Base-by-base conservation (phyloP, 1,140 invertebrate species). In the Marisa cornuarietis region DNA sequence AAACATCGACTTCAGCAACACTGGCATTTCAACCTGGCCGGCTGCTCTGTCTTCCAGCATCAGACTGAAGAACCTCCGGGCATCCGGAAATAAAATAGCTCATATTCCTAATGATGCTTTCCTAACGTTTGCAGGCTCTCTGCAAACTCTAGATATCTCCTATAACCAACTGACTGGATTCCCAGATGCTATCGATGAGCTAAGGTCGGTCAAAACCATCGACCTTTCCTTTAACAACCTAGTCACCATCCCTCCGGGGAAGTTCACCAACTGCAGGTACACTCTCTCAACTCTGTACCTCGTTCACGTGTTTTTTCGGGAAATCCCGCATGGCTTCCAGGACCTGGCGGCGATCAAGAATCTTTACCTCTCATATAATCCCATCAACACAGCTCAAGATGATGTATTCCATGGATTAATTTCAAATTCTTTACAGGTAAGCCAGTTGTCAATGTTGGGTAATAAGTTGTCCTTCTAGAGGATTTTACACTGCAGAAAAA, bases 311-410 rank as follows among this genome's bases (percentile, higher is more conserved):
- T 51, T 77, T 31, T 20, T 77, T 26, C 62, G 75, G n/a, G 65
- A 68, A 42, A 77, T 77, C 24, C 75, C 75, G 8, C 49, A 6
- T n/a, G 75, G 75, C 22, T 51, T 77, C 14, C 13, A 62, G 31
- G 65, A 80, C 26, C 65, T 76, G 42, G 65, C 54, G 6, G 65
- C 74, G 52, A 52, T 80, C 51, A 65, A 71, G 52, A 71, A 76
- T 24, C 79, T 80, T 52, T 76, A 80, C 69, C 65, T 80, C 52
- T 68, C 73, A 26, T 71, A 75, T 31, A 80, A 80, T 66, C 79
- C 72, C 24, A 80, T 80, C 54, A 51, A 24, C n/a, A 65, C 79
- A 20, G 66, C 79, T 26, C 58, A 71, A 10, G 54, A 22, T n/a
- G 74, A 76, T 61, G 79, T 76, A 14, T 80, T 80, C 74, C 18